Evolutionary conservation across 2,113 vertebrate species (phyloP).

Genomic region (Nematolebias whitei): DNA sequence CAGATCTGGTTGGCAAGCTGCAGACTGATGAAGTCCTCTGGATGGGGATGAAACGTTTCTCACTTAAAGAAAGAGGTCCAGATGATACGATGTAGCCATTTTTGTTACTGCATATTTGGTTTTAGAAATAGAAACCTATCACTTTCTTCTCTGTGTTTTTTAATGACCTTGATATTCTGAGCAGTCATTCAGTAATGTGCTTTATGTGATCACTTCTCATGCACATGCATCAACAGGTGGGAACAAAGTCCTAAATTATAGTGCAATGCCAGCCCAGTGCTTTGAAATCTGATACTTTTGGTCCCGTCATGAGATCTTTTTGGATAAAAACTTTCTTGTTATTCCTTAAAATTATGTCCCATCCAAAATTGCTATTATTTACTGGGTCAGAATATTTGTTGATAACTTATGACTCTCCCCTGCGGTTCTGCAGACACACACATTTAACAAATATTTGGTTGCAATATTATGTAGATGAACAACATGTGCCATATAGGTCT

Average conservation of each 20-base stretch:
- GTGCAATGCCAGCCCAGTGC: conserved; percentile 22
- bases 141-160: background rate
- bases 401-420: background rate
- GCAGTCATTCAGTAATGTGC: background rate
- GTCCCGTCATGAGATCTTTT: conserved; percentile 52
- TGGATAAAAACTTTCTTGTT: conserved; percentile 63
- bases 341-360: conserved; percentile 76
- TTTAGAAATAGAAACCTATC: background rate
- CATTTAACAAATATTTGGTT: background rate
- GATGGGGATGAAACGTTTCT: no score
- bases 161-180: background rate
- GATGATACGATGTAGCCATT: no score
- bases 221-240: background rate
- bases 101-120: no score
- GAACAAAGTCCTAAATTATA: conserved; percentile 4
- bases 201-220: background rate
- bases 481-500: background rate
- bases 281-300: conserved; percentile 35
- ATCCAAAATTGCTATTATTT: conserved; percentile 34
- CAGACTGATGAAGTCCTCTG: no score
- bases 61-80: no score
- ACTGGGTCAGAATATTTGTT: background rate
- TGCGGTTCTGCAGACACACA: background rate
- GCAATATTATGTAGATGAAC: background rate
- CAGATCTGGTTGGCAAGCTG: no score